Base-by-base conservation (phyloP, 2,113 vertebrate genomes). In the Lethenteron camtschaticum region DNA sequence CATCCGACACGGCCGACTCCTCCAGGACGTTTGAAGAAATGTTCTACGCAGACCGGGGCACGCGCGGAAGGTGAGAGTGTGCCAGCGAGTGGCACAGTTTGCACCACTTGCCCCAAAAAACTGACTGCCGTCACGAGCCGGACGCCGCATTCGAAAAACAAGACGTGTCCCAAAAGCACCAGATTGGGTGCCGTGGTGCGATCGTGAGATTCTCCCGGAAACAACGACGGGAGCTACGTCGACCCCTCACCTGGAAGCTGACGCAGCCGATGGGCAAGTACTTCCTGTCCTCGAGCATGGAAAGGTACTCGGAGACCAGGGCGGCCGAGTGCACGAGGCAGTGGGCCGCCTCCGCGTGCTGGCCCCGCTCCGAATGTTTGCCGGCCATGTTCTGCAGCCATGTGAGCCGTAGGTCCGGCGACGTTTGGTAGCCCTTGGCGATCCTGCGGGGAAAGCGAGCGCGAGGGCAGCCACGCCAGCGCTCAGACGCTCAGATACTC, bases 351-450 rank as follows among this genome's bases (percentile, higher is more conserved):
- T 92, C 89, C 0, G 89, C 89, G 0, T 92, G 89, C 76, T 89
- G 88, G 8, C 82, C 84, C 70, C 84, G 80, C 74, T 86, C 84
- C 0, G 83, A 83, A 68, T 92, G 89, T 60, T 91, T 91, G 13
- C 85, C 83, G 0, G 89, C 89, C 89, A 92, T 92, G 77, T 89
- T 92, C 80, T 91, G 87, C 12, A 92, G 82, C 89, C 89, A 92
- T 0, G 89, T 92, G 71, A 92, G 78, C 14, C 89, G 82, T 72
- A 92, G 77, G 74, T 91, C 89, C 0, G 89, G 89, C 2, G 89
- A 91, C 70, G 85, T 87, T 79, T 92, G 89, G 78, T 92, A 91
- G 68, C 89, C 89, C 70, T 90, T 88, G 68, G 89, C 89, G n/a
- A 92, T 92, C 76, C 89, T 92, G 73, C 58, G 63, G 63, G 63